Evolutionary conservation across 2,113 vertebrate species (phyloP).

Genomic region (Corythaixoides concolor): DNA sequence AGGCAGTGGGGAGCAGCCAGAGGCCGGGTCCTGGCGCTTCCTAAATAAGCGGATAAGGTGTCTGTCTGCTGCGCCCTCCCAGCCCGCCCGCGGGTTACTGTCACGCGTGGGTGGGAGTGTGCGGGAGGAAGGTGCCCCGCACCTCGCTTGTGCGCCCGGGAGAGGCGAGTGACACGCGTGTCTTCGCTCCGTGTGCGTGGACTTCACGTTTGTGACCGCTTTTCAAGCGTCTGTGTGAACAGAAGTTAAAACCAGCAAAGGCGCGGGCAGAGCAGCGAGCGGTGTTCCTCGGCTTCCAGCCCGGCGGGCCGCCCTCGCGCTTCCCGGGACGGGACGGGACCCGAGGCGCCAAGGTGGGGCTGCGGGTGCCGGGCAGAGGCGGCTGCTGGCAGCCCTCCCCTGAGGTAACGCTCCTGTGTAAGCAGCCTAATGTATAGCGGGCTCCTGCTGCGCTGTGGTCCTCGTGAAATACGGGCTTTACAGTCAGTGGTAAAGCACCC

Average conservation of each 20-base stretch:
- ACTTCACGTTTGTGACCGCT: background rate
- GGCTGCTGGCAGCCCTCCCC: background rate
- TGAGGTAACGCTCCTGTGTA: accelerated
- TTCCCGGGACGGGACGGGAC: background rate
- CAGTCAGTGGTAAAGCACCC: too few relatives aligned
- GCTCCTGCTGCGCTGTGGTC: accelerated
- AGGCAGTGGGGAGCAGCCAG: too few relatives aligned
- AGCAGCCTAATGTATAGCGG: accelerated
- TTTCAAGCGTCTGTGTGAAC: background rate
- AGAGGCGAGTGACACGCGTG: accelerated
- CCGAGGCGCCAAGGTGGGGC: background rate
- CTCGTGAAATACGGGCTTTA: accelerated
- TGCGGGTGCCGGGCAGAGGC: background rate
- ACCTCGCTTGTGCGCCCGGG: accelerated
- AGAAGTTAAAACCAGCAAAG: background rate
- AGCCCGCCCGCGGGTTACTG: accelerated
- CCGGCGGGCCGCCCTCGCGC: background rate
- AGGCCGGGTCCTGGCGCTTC: background rate
- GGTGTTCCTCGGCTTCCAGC: too few relatives aligned
- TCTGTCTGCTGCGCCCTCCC: accelerated
- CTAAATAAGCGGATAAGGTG: accelerated
- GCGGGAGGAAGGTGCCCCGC: background rate
- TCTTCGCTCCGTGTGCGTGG: too few relatives aligned
- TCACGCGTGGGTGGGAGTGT: accelerated
- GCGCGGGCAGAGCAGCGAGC: background rate